Base-by-base conservation (phyloP, 2,888 invertebrate genomes). In the Idaea aversata region DNA sequence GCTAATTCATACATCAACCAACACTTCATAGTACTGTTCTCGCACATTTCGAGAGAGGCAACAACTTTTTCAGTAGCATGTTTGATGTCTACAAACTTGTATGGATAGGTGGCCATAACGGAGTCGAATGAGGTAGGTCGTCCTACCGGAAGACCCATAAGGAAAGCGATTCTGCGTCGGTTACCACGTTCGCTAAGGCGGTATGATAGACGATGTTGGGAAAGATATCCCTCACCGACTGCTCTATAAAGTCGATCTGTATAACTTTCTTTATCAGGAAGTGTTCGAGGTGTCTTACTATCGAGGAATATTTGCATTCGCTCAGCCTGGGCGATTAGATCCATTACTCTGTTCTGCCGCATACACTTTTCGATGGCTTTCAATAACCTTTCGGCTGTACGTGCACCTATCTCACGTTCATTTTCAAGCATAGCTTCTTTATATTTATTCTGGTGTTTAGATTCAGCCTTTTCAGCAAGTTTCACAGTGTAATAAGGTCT, bases 1-100 rank as follows among this genome's bases (percentile, higher is more conserved):
- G 93, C 82, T 58, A 93, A 69, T 76, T 93, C 93, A 64, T 92
- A 93, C 88, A 87, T 86, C 25, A 93, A 73, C 91, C 92, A 93
- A 75, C 92, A 93, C 70, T 87, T 89, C 91, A 90, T 90, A 13
- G 87, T 90, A 0, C 86, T 79, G 72, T 93, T 92, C 76, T 93
- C 93, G 70, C 91, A 92, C 90, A 91, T 91, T 47, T 93, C 90
- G 5, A 93, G 80, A 16, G 83, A 82, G 1, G 77, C 73, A 7
- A 78, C 70, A 0, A 90, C 87, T 75, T 86, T 91, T 60, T 85
- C 82, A 0, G 85, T 90, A 6, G 90, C 91, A 67, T 83, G 77
- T 75, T 89, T 87, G 61, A 88, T 84, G 70, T 92, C 90, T 61
- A 88, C 83, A 63, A 91, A 91, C 72, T 91, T 92, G 72, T 88